Evolutionary conservation across 2,113 vertebrate species (phyloP).

Genomic region (Oriolus oriolus): DNA sequence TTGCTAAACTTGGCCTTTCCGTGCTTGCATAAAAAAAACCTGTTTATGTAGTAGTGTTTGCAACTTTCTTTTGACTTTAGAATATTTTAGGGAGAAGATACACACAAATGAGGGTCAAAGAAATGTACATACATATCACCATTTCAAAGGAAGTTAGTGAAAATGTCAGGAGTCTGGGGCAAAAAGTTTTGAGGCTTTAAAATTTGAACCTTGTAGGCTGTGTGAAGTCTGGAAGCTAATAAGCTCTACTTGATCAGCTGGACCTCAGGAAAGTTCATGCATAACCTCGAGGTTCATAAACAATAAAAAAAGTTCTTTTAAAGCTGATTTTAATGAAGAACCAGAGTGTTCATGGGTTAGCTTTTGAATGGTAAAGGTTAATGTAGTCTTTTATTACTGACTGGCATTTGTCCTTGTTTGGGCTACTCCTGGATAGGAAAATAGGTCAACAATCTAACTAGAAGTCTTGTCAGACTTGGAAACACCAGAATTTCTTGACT

Average conservation of each 20-base stretch:
- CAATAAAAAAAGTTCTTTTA: not conserved
- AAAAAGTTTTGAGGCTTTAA: not conserved
- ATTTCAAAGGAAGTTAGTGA: not conserved
- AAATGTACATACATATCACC: not conserved
- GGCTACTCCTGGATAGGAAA: not conserved
- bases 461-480: not conserved
- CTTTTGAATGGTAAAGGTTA: conserved; percentile 23
- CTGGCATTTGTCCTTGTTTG: not conserved
- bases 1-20: not conserved
- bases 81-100: not conserved
- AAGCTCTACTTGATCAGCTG: not conserved
- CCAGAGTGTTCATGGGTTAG: not conserved
- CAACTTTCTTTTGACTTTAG: not conserved
- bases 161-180: not conserved
- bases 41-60: not conserved
- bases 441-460: not conserved
- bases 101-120: not conserved
- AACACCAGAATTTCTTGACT: not conserved
- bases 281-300: conserved; percentile 30
- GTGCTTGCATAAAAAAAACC: not conserved
- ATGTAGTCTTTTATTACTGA: not conserved
- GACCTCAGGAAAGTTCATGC: conserved; percentile 15
- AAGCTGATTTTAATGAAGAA: not conserved
- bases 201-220: not conserved
- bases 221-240: not conserved